Evolutionary conservation across 2,888 invertebrate species (phyloP).

Genomic region (Pseudolycoriella hygida): DNA sequence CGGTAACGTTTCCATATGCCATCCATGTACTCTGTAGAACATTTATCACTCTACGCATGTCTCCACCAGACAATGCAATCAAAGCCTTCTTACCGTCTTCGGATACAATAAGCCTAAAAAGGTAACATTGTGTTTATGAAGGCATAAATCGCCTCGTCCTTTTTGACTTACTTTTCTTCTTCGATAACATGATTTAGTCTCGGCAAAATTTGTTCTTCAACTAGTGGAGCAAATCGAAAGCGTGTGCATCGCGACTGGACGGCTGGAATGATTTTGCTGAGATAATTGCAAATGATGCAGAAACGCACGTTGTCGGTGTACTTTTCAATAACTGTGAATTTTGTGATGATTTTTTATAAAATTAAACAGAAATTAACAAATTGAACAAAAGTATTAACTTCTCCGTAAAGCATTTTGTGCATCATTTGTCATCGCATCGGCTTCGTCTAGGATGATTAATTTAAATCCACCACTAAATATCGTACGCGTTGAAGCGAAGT

Average conservation of each 20-base stretch:
- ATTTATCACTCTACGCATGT: conserved; percentile 95
- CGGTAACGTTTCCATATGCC: conserved; percentile 75
- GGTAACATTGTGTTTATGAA: conserved; percentile 6
- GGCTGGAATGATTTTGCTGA: conserved; percentile 97
- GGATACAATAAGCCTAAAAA: conserved; percentile 55
- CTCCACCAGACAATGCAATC: conserved; percentile 78
- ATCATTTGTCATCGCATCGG: conserved; percentile 99
- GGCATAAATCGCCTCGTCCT: too few species aligned
- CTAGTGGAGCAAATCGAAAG: conserved; percentile 86
- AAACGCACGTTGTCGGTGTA: conserved; percentile 97
- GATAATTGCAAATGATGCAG: conserved; percentile 96
- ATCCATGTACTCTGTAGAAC: conserved; percentile 92
- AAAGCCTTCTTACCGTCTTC: conserved; percentile 82
- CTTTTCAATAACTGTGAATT: conserved; percentile 83
- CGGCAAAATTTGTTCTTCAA: conserved; percentile 72
- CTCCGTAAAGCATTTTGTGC: conserved; percentile 94
- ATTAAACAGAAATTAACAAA: neutral
- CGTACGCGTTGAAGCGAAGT: conserved; percentile 91
- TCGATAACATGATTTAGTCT: conserved; percentile 68
- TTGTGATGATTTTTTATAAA: conserved; percentile 1
- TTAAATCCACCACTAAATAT: conserved; percentile 90
- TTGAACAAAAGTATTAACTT: conserved; percentile 37
- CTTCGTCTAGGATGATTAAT: conserved; percentile 92
- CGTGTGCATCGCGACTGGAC: conserved; percentile 95
- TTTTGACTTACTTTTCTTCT: conserved; percentile 51